Evolutionary conservation across 1,140 invertebrate genomes (phyloP), one percentile per base, ranked within the genome.

Genomic region (Aphelenchoides avenae): DNA sequence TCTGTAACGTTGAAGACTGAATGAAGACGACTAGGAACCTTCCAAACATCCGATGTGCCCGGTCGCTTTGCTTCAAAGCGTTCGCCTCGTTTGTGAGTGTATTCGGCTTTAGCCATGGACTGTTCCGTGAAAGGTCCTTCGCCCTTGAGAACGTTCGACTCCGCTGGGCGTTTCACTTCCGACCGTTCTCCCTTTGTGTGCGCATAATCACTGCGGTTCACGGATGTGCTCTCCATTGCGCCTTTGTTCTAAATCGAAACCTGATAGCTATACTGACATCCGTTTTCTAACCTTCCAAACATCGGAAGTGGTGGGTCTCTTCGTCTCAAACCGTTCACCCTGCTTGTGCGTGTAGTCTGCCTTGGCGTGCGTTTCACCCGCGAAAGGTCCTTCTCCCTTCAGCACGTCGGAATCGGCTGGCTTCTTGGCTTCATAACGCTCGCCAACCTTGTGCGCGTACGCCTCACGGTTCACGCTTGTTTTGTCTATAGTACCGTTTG

Each of bases 31-130:
- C n/a, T n/a, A n/a, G n/a, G n/a, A 29, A 29, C 56, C 54, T 58
- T 52, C 39, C 27, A 58, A 30, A 58, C 57, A 11, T 61, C 58
- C 26, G 57, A 61, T 1, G 58, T 57, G 6, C 27, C 49, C n/a
- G 18, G 57, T 37, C 53, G 22, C 18, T 53, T 58, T 11, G 30
- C n/a, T 15, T 61, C 58, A 40, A 29, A 49, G 4, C 58, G 22
- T 5, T 61, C 58, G 5, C 41, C 58, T 29, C 18, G 13, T 37
- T 61, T 61, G 0, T 44, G 52, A 22, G 39, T 41, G 13, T 60
- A 61, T 34, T 58, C 58, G 15, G 26, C n/a, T 7, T n/a, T 27
- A 18, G 46, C 29, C 5, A 47, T 15, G 2, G 55, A 50, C 27
- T 62, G 43, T 5, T 30, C 44, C 7, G 31, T 18, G 15, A 61